Evolutionary conservation across 2,113 vertebrate species (phyloP).

Genomic region (Cinclus cinclus): DNA sequence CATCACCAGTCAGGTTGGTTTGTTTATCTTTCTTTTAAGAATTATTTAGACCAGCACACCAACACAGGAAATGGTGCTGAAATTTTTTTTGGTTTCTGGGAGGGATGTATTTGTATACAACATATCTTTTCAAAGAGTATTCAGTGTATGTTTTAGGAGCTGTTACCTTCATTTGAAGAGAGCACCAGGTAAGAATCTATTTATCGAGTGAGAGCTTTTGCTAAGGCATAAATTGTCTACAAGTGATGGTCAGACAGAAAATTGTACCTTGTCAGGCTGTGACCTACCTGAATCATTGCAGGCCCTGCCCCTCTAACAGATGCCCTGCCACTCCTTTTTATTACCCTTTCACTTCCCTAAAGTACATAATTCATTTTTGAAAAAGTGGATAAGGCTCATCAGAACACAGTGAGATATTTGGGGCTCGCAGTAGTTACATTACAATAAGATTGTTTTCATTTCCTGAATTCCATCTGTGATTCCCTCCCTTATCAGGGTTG

Average conservation of each 20-base stretch:
- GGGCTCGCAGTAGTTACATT: neutral
- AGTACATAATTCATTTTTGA: neutral
- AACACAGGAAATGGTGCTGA: neutral
- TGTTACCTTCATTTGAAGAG: neutral
- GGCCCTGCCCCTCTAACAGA: neutral
- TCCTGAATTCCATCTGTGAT: neutral
- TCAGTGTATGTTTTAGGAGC: rapidly evolving
- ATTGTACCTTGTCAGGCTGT: neutral
- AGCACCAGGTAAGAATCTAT: neutral
- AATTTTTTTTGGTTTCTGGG: neutral
- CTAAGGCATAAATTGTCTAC: neutral
- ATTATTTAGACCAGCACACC: neutral
- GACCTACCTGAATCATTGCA: neutral
- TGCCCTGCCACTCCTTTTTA: rapidly evolving
- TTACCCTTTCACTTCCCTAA: neutral
- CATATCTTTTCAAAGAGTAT: neutral
- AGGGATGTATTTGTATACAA: neutral
- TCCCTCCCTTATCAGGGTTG: neutral
- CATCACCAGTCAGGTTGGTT: neutral
- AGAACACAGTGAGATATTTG: neutral
- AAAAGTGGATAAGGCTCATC: neutral
- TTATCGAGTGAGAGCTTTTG: neutral
- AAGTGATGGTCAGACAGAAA: neutral
- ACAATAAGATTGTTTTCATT: neutral
- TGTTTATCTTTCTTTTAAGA: neutral